phyloP scores from a whole-genome alignment of 2,113 vertebrate species.

The Misgurnus mizolepis region DNA sequence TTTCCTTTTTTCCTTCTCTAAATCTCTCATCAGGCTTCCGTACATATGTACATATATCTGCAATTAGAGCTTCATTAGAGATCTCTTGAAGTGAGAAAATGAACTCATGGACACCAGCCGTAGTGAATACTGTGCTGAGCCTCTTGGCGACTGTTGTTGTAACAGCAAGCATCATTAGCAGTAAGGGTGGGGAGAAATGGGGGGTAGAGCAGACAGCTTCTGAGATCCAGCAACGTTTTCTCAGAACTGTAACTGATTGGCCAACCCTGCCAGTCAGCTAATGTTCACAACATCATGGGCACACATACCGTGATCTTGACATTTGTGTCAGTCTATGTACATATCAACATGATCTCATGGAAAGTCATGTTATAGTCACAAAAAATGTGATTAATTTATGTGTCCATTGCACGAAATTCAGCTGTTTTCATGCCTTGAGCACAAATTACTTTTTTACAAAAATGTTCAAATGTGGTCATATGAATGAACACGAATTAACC shows the following conservation, averaged over 20 bases:
- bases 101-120: background rate
- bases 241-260: conserved; percentile 25
- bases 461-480: too few species aligned
- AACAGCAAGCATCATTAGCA: conserved; percentile 19
- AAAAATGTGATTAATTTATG: too few species aligned
- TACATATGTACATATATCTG: too few species aligned
- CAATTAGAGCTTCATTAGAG: conserved; percentile 11
- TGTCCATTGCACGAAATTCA: too few species aligned
- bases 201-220: conserved; percentile 19
- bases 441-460: too few species aligned
- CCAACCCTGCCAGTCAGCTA: conserved; percentile 6
- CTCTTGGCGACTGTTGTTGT: background rate
- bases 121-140: background rate
- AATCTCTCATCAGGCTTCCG: too few species aligned
- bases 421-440: too few species aligned
- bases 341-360: background rate
- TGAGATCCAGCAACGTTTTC: conserved; percentile 21
- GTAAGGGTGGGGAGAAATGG: conserved; percentile 20
- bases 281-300: conserved; percentile 32
- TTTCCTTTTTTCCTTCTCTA: too few species aligned
- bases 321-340: background rate
- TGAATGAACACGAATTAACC: too few species aligned
- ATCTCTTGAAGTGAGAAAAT: background rate
- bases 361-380: too few species aligned
- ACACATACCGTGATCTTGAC: conserved; percentile 11